Evolutionary conservation across 2,888 invertebrate species (phyloP).

Genomic region (Hyppa rectilinea): DNA sequence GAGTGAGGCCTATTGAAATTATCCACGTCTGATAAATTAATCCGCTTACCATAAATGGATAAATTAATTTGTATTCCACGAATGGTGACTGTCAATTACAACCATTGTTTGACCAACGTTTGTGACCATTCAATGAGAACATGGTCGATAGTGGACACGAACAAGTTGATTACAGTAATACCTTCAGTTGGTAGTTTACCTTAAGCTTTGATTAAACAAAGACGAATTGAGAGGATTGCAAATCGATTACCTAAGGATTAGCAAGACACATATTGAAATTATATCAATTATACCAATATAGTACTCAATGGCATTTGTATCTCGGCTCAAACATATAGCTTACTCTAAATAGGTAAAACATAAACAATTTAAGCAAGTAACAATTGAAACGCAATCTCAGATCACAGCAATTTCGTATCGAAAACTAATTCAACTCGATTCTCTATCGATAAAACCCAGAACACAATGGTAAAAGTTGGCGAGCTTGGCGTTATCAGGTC

Average conservation of each 20-base stretch:
- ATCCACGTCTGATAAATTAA: too few relatives aligned
- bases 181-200: neutral
- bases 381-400: conserved; percentile 13
- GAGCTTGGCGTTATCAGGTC: conserved; percentile 28
- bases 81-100: too few relatives aligned
- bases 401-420: conserved; percentile 17
- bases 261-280: conserved; percentile 7
- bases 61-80: too few relatives aligned
- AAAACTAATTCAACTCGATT: conserved; percentile 31
- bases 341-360: neutral
- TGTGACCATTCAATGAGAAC: neutral
- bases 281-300: neutral
- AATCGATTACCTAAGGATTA: conserved; percentile 29
- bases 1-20: neutral
- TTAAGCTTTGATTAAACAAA: neutral
- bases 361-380: conserved; percentile 11
- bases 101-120: too few relatives aligned
- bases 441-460: conserved; percentile 30
- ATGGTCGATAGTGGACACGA: neutral
- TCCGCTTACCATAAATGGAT: too few relatives aligned
- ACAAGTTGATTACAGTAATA: neutral
- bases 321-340: too few relatives aligned
- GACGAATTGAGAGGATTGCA: neutral
- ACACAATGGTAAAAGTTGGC: conserved; percentile 28
- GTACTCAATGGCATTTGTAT: neutral